phyloP scores from a whole-genome alignment of 2,113 vertebrate genomes.

The Bubo bubo region DNA sequence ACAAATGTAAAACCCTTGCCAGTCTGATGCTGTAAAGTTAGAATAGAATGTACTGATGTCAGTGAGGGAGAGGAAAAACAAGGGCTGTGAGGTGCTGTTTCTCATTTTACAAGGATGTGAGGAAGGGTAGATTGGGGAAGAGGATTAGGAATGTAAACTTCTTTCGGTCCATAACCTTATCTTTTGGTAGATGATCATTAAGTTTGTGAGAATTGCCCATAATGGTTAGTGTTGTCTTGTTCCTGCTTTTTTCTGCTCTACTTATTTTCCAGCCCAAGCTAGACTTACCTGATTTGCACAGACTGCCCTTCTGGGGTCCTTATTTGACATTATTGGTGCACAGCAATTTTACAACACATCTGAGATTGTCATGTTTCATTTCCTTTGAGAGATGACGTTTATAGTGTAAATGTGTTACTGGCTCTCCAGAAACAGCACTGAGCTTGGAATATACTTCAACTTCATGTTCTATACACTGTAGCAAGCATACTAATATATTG shows the following conservation, averaged over 20 bases:
- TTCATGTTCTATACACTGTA: neutral
- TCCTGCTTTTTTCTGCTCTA: neutral
- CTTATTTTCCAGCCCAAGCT: neutral
- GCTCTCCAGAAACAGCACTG: neutral
- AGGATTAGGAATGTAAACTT: neutral
- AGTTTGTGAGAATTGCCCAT: neutral
- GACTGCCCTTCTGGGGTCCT: neutral
- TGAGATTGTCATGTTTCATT: neutral
- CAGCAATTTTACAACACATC: slow-evolving; percentile 6
- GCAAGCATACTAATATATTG: neutral
- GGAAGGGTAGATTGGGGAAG: neutral
- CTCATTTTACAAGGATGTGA: neutral
- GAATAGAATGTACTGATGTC: neutral
- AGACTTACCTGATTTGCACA: neutral
- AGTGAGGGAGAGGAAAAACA: neutral
- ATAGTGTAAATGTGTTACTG: neutral
- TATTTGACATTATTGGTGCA: neutral
- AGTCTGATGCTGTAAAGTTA: neutral
- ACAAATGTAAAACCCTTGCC: neutral
- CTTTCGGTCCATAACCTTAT: neutral
- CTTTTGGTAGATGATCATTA: neutral
- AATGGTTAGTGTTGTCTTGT: neutral
- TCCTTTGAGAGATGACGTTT: slow-evolving; percentile 17
- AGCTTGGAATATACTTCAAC: neutral
- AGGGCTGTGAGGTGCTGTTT: neutral